Percentiles rank a stretch among this genome's conserved stretches.
Evolutionary conservation across 1,140 invertebrate species (phyloP).

Genomic region (Sitodiplosis mosellana): DNA sequence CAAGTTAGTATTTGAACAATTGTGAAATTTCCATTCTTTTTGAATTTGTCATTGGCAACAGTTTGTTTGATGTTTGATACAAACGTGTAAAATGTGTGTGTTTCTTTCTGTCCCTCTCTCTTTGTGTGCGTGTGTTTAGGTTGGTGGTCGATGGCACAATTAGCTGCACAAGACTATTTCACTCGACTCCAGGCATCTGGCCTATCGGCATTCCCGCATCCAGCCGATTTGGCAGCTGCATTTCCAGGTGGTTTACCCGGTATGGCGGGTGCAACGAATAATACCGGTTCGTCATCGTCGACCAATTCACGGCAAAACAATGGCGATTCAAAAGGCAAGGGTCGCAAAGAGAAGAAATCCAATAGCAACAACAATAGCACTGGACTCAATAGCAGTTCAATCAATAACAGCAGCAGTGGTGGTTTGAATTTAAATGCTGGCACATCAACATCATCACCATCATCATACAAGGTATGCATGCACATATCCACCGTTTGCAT

Average conservation of each 20-base stretch:
- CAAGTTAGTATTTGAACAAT: slow-evolving; percentile 31
- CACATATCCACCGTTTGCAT: too few species aligned
- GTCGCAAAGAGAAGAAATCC: slow-evolving; percentile 1
- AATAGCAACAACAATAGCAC: neutral
- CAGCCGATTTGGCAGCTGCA: slow-evolving; percentile 18
- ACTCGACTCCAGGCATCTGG: slow-evolving; percentile 58
- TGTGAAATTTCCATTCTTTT: neutral
- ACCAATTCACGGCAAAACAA: slow-evolving; percentile 17
- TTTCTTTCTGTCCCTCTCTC: neutral
- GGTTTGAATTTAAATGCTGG: slow-evolving; percentile 15
- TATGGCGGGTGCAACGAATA: slow-evolving; percentile 15
- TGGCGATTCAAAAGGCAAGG: slow-evolving; percentile 1
- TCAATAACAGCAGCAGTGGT: slow-evolving; percentile 31
- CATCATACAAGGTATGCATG: slow-evolving; percentile 20
- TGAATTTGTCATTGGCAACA: neutral
- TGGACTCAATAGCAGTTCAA: slow-evolving; percentile 16
- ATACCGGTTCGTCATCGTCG: slow-evolving; percentile 18
- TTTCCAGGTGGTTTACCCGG: slow-evolving; percentile 11
- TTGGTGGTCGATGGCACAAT: slow-evolving; percentile 77
- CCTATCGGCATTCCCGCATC: slow-evolving; percentile 41
- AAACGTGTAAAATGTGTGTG: slow-evolving; percentile 1
- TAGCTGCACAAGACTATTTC: slow-evolving; percentile 70
- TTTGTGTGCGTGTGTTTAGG: too few species aligned
- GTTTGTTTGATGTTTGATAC: neutral
- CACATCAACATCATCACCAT: slow-evolving; percentile 8